A percentile compares a stretch with the other conserved stretches of the same genome.
Evolutionary conservation across 1,140 invertebrate genomes (phyloP).

Genomic region (Hycleus phaleratus): DNA sequence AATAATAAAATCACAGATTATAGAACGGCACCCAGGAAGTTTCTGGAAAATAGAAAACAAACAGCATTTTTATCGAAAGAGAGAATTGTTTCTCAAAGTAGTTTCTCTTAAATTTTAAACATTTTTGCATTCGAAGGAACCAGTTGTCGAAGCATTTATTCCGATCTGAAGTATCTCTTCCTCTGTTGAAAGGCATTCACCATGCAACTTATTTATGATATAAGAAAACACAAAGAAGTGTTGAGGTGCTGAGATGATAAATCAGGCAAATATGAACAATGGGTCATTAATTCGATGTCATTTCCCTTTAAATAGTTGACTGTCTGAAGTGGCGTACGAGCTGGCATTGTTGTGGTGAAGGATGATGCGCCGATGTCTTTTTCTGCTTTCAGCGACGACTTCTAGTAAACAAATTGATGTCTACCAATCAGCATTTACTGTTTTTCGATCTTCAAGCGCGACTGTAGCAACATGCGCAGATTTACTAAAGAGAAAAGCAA

Average conservation of each 20-base stretch:
- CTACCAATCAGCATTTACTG: background rate
- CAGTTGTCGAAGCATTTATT: no score
- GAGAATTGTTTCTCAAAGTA: no score
- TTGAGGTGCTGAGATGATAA: constrained; percentile 23
- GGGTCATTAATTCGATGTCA: constrained; percentile 18
- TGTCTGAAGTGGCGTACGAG: constrained; percentile 20
- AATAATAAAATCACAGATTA: no score
- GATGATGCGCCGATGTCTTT: constrained; percentile 24
- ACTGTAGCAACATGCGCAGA: constrained; percentile 26
- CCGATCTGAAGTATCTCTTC: no score
- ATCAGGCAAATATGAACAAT: constrained; percentile 35
- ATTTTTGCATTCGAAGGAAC: no score
- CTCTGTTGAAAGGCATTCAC: no score
- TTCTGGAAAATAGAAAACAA: no score
- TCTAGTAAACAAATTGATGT: constrained; percentile 23
- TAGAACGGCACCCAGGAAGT: no score
- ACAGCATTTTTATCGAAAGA: no score
- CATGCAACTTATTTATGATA: no score
- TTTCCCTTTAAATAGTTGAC: constrained; percentile 25
- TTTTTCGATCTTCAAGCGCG: background rate
- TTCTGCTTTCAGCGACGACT: constrained; percentile 16
- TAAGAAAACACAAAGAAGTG: background rate
- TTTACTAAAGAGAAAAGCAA: constrained; percentile 28
- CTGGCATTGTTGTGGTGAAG: constrained; percentile 32
- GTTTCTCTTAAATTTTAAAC: no score